Evolutionary conservation across 2,888 invertebrate genomes (phyloP), one percentile per base, ranked within the genome.

Genomic region (Acleris sparsana): DNA sequence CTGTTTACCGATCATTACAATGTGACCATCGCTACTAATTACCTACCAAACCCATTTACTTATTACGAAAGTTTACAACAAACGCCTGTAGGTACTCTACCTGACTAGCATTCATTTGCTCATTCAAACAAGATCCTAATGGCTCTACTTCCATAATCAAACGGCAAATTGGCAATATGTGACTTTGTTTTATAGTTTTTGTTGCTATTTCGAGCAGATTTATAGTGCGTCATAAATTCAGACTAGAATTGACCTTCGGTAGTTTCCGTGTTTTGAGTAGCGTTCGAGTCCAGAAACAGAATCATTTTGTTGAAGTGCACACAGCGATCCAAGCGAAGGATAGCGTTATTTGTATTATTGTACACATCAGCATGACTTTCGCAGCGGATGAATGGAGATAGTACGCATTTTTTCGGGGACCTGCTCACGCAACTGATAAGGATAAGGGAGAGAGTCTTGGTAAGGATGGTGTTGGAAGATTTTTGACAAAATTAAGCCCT

Each of bases 1-100:
- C 67, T 66, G 68, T 72, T 70, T 67, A 56, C 62, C 55, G 55
- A 62, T 55, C 55, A 63, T 57, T 52, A 63, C 52, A 69, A 48
- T 64, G 72, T 29, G 60, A 56, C 59, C 49, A 61, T 55, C 61
- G 7, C n/a, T 25, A 20, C 48, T 55, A 55, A 60, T 60, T 49
- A 48, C 53, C 46, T 16, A 57, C 57, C 46, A 53, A 62, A 53
- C 61, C 33, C 18, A 51, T 59, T 53, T 44, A 52, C 60, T 53
- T 43, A 53, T 53, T 6, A 53, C 53, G 46, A 62, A 53, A 33
- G 61, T 61, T 46, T 46, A 60, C 53, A 55, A 61, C 46, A 33
- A 56, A 62, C 46, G 39, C 20, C 20, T 22, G n/a, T 44, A 9
- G 29, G 29, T 29, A 51, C 18, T 46, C 11, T 46, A 25, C 20